Percentiles rank a stretch among this genome's conserved stretches.
phyloP scores from a whole-genome alignment of 1,140 invertebrate species.

The Psilanteris sp. region DNA sequence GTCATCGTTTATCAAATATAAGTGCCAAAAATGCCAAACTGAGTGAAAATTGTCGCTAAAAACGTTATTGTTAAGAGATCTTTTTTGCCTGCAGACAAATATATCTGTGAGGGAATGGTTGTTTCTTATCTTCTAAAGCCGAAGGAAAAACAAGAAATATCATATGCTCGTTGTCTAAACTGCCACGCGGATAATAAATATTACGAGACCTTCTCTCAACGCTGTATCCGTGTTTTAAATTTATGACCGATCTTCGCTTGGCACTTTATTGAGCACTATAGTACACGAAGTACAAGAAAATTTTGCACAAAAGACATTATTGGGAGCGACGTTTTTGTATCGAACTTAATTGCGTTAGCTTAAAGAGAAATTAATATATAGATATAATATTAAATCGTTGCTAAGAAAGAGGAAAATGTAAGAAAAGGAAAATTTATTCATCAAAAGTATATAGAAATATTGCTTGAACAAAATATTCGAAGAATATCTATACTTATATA shows the following conservation, averaged over 20 bases:
- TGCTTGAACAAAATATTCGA: too few species aligned
- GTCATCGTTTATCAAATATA: too few species aligned
- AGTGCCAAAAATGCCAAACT: too few species aligned
- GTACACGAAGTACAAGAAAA: not conserved
- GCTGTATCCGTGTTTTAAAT: conserved; percentile 11
- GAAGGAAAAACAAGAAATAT: conserved; percentile 13
- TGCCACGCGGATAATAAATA: conserved; percentile 28
- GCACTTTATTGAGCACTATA: conserved; percentile 6
- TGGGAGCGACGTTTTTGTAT: not conserved
- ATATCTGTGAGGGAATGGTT: conserved; percentile 3
- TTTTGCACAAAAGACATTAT: not conserved
- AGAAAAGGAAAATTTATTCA: too few species aligned
- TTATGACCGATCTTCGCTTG: conserved; percentile 20
- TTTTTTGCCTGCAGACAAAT: conserved; percentile 13
- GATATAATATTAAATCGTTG: too few species aligned
- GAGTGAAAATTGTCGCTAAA: conserved; percentile 8
- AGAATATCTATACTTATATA: too few species aligned
- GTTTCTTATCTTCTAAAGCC: conserved; percentile 1
- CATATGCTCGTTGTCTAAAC: conserved; percentile 14
- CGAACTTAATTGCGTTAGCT: not conserved
- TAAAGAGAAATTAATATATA: conserved; percentile 10
- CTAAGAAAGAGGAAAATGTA: too few species aligned
- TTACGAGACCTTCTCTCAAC: conserved; percentile 7
- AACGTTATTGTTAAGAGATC: conserved; percentile 5
- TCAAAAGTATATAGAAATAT: too few species aligned